These are phyloP conservation scores for Enteromius anoplus DNA, from an alignment of 2,797 vertebrate genomes.

Conservation along the genomic window DNA sequence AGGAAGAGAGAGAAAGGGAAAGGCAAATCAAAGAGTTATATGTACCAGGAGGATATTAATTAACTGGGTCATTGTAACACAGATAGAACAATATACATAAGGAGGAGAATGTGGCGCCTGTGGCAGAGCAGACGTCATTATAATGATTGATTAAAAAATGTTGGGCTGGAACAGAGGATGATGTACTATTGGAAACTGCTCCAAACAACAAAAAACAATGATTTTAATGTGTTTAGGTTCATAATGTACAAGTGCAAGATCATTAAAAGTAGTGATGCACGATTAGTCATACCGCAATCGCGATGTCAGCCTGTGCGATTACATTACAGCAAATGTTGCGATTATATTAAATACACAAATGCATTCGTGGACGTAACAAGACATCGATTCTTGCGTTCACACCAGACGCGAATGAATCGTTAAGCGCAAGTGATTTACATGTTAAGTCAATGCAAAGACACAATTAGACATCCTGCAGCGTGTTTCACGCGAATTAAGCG, in stretches of 20 bases:
- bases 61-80: conserved; percentile 33
- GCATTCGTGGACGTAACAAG: too few relatives aligned
- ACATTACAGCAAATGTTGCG: too few relatives aligned
- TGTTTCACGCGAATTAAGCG: too few relatives aligned
- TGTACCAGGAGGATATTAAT: conserved; percentile 50
- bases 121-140: conserved; percentile 8
- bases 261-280: too few relatives aligned
- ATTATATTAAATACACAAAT: too few relatives aligned
- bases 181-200: background rate
- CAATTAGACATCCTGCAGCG: too few relatives aligned
- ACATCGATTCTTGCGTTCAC: too few relatives aligned
- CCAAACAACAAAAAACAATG: background rate
- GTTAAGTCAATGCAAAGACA: too few relatives aligned
- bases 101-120: background rate
- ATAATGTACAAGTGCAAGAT: background rate
- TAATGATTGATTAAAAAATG: conserved; percentile 37
- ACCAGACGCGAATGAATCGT: too few relatives aligned
- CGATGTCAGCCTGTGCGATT: too few relatives aligned
- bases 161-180: conserved; percentile 16
- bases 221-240: background rate
- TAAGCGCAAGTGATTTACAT: too few relatives aligned
- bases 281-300: too few relatives aligned
- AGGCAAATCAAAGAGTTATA: conserved; percentile 27
- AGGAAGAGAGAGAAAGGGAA: background rate
- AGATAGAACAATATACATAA: conserved; percentile 11